Evolutionary conservation across 2,888 invertebrate species (phyloP).

Genomic region (Meteorus cinctellus): DNA sequence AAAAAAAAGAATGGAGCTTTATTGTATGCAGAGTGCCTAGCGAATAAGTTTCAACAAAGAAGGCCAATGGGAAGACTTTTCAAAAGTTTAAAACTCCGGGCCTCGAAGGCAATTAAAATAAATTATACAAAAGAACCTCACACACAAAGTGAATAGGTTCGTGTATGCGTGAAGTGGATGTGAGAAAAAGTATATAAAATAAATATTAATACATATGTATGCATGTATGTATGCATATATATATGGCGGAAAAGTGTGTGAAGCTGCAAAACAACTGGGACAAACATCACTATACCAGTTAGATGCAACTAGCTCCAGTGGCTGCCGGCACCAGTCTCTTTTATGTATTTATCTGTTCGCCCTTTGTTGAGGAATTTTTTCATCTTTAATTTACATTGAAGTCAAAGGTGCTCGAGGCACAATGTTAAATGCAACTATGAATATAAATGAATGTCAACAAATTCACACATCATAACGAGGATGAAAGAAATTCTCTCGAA

Average conservation of each 20-base stretch:
- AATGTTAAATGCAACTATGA: conserved; percentile 60
- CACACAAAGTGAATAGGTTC: background rate
- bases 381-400: conserved; percentile 67
- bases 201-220: background rate
- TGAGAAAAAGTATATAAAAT: too few relatives aligned
- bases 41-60: conserved; percentile 24
- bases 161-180: background rate
- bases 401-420: conserved; percentile 55
- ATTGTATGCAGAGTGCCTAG: background rate
- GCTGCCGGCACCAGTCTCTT: conserved; percentile 14
- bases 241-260: background rate
- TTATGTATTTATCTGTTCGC: background rate
- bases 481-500: background rate
- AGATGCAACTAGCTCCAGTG: conserved; percentile 7
- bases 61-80: conserved; percentile 42
- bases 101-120: conserved; percentile 67
- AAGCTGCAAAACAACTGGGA: conserved; percentile 21
- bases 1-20: background rate
- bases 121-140: conserved; percentile 65
- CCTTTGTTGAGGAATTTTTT: conserved; percentile 56
- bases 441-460: background rate
- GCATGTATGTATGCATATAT: conserved; percentile 3
- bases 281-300: conserved; percentile 18
- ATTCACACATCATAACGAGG: background rate
- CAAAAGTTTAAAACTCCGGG: conserved; percentile 61